phyloP scores from a whole-genome alignment of 2,797 vertebrate genomes.

The Channa striata region DNA sequence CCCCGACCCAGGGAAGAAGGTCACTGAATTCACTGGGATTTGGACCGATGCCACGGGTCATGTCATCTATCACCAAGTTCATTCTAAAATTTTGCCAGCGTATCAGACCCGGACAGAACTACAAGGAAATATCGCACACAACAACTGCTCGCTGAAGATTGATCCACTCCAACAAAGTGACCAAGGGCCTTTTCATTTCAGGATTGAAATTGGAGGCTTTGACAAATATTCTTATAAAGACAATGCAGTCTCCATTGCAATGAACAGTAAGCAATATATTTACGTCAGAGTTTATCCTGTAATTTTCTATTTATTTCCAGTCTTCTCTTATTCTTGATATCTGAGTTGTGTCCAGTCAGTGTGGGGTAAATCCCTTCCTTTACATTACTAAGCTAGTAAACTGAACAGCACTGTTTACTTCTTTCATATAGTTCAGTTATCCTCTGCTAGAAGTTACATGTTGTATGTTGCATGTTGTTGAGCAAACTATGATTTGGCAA shows the following conservation, averaged over 20 bases:
- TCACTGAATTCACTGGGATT: conserved; percentile 56
- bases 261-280: conserved; percentile 67
- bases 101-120: conserved; percentile 63
- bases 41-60: conserved; percentile 42
- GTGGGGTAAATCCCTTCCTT: too few species aligned
- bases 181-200: conserved; percentile 67
- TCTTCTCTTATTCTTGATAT: background rate
- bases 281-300: too few species aligned
- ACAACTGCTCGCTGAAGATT: conserved; percentile 79
- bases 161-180: conserved; percentile 62
- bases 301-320: background rate
- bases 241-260: conserved; percentile 45
- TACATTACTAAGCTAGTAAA: too few species aligned
- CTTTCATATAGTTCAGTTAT: too few species aligned
- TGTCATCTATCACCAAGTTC: conserved; percentile 51
- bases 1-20: conserved; percentile 7
- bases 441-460: too few species aligned
- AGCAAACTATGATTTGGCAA: too few species aligned
- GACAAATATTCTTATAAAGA: conserved; percentile 41
- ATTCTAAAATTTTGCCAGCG: conserved; percentile 6
- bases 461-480: too few species aligned
- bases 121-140: conserved; percentile 65
- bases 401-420: too few species aligned
- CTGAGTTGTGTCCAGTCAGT: too few species aligned
- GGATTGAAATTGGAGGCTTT: conserved; percentile 71